Conservation (phyloP, 2,888 invertebrate species). For the Drosophila basisetae region DNA sequence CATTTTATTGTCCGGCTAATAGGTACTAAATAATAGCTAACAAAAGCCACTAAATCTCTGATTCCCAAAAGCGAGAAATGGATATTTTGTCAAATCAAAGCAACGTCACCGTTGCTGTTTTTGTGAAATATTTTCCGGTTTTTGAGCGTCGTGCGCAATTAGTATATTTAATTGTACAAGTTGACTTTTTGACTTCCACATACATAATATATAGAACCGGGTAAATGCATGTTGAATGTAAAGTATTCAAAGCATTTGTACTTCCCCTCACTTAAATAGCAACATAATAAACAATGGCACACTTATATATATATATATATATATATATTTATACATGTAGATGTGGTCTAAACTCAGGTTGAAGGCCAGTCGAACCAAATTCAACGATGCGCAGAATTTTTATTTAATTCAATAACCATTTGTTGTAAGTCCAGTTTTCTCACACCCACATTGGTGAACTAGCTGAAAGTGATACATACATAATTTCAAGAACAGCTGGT, state of each 20-base stretch:
- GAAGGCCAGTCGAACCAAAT: slow-evolving; percentile 27
- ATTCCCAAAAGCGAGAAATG: slow-evolving; percentile 27
- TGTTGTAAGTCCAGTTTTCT: slow-evolving; percentile 12
- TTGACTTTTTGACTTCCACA: slow-evolving; percentile 54
- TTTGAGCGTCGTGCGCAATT: slow-evolving; percentile 24
- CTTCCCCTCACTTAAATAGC: slow-evolving; percentile 23
- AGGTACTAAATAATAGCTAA: slow-evolving; percentile 15
- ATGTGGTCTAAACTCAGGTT: slow-evolving; percentile 4
- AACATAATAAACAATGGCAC: slow-evolving; percentile 1
- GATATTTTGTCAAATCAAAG: slow-evolving; percentile 56
- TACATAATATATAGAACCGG: slow-evolving; percentile 4
- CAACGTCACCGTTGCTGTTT: neutral
- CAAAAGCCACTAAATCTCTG: slow-evolving; percentile 5
- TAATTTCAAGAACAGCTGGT: slow-evolving; percentile 69
- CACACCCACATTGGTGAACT: slow-evolving; percentile 34
- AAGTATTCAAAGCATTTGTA: slow-evolving; percentile 27
- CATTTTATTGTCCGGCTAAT: slow-evolving; percentile 47
- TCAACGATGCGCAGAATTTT: slow-evolving; percentile 17
- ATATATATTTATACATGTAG: neutral
- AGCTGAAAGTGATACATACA: slow-evolving; percentile 36
- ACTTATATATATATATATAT: neutral
- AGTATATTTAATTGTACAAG: slow-evolving; percentile 46
- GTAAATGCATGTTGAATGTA: slow-evolving; percentile 11
- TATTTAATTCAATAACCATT: slow-evolving; percentile 5
- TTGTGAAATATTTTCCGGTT: slow-evolving; percentile 53